Conservation (phyloP, 1,140 invertebrate genomes). For the Bombus waltoni region DNA sequence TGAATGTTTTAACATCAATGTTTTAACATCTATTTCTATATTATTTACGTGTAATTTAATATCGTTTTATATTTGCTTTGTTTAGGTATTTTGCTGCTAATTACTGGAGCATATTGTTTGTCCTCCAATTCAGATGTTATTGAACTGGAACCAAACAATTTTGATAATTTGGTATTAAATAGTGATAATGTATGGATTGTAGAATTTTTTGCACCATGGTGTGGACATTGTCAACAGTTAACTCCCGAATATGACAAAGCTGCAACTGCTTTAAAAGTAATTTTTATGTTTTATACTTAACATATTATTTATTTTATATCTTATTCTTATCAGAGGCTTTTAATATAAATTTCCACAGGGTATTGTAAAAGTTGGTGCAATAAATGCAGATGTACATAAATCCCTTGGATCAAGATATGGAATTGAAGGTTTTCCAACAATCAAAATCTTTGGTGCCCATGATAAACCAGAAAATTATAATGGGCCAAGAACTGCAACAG, state of each 20-base stretch:
- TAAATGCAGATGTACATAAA: slow-evolving; percentile 96
- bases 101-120: slow-evolving; percentile 85
- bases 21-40: neutral
- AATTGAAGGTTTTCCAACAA: slow-evolving; percentile 96
- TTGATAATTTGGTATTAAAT: slow-evolving; percentile 92
- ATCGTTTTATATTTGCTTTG: slow-evolving; percentile 14
- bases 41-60: slow-evolving; percentile 15
- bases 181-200: slow-evolving; percentile 95
- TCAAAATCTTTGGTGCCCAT: slow-evolving; percentile 96
- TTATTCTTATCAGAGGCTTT: slow-evolving; percentile 5
- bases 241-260: slow-evolving; percentile 95
- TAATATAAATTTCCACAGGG: slow-evolving; percentile 85
- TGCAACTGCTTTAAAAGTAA: slow-evolving; percentile 92
- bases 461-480: slow-evolving; percentile 94
- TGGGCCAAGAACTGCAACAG: slow-evolving; percentile 92
- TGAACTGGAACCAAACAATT: slow-evolving; percentile 95
- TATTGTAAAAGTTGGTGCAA: slow-evolving; percentile 95
- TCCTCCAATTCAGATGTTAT: slow-evolving; percentile 92
- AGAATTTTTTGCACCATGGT: slow-evolving; percentile 98
- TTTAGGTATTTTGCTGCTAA: slow-evolving; percentile 56
- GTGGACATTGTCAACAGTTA: slow-evolving; percentile 92
- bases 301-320: slow-evolving; percentile 3
- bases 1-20: slow-evolving; percentile 19
- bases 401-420: slow-evolving; percentile 91
- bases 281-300: neutral